Evolutionary conservation across 2,797 vertebrate genomes (phyloP).

Genomic region (Gadopsis bispinosus): DNA sequence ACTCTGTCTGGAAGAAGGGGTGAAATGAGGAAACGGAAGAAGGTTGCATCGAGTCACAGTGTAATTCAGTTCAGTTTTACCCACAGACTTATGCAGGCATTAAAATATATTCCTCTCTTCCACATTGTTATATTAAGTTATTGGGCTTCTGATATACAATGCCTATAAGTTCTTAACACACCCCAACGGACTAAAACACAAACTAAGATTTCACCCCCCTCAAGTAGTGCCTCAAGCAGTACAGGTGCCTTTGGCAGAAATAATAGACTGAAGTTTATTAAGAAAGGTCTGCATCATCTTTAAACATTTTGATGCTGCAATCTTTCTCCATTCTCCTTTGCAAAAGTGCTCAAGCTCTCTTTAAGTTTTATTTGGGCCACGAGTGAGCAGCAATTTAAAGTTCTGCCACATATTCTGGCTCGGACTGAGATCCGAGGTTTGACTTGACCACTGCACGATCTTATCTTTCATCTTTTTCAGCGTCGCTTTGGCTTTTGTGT

Average conservation of each 20-base stretch:
- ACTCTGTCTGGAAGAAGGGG: neutral
- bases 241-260: neutral
- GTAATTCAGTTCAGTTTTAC: neutral
- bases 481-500: neutral
- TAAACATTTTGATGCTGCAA: neutral
- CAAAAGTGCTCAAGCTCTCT: neutral
- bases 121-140: neutral
- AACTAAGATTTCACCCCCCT: neutral
- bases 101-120: neutral
- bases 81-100: neutral
- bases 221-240: neutral
- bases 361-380: neutral
- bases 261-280: neutral
- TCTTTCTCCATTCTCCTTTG: neutral
- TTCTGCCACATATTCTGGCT: neutral
- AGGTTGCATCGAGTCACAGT: neutral
- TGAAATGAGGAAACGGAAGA: constrained; percentile 31
- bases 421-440: neutral
- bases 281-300: neutral
- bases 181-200: neutral
- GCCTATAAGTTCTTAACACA: neutral
- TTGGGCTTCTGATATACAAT: neutral
- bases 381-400: neutral
- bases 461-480: neutral
- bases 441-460: neutral